phyloP scores from a whole-genome alignment of 53 echinoderm and acorn worm genomes.

The Apostichopus leukothele region DNA sequence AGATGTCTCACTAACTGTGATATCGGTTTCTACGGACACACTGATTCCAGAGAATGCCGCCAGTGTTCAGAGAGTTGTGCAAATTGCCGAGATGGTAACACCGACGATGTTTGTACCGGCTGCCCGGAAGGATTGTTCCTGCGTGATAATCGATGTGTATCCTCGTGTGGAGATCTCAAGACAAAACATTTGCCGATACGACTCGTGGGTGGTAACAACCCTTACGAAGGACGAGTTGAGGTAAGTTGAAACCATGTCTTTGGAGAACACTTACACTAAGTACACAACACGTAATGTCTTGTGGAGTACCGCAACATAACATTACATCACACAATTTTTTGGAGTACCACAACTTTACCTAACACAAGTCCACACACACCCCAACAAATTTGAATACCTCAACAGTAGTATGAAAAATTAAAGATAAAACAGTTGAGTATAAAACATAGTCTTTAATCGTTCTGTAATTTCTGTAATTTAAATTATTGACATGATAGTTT shows the following conservation, averaged over 20 bases:
- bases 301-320: no score
- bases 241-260: conserved; percentile 38
- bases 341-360: no score
- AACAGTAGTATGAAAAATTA: no score
- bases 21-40: conserved; percentile 67
- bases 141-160: conserved; percentile 53
- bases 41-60: conserved; percentile 60
- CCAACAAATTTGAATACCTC: no score
- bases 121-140: conserved; percentile 70
- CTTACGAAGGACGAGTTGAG: conserved; percentile 94
- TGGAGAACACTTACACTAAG: no score
- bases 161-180: conserved; percentile 52
- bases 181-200: conserved; percentile 75
- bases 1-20: conserved; percentile 78
- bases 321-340: no score
- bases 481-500: no score
- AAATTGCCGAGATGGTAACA: conserved; percentile 71
- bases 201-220: conserved; percentile 66
- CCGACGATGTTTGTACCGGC: conserved; percentile 65
- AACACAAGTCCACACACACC: no score
- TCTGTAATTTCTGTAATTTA: no score
- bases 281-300: no score
- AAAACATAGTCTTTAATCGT: no score
- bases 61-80: conserved; percentile 72
- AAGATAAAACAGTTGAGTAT: no score